These are phyloP conservation scores for Gracilinanus agilis DNA, from an alignment of 2,113 vertebrate species.

Conservation along the genomic window DNA sequence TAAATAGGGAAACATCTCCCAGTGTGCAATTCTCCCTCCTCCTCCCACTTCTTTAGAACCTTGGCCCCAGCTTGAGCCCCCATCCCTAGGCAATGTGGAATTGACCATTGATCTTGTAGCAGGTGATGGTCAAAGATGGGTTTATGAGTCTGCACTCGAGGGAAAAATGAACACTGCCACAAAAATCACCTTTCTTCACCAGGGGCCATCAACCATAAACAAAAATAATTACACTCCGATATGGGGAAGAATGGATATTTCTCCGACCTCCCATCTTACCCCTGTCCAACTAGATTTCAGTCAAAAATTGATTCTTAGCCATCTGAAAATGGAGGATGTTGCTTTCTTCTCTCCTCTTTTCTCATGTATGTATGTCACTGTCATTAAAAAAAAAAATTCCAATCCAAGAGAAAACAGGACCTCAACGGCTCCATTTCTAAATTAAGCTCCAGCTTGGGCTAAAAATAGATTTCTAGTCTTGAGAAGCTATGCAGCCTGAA, in stretches of 20 bases:
- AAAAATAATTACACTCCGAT: not conserved
- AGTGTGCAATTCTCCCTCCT: not conserved
- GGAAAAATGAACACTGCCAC: not conserved
- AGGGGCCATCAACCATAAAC: not conserved
- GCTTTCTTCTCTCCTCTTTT: constrained; percentile 72
- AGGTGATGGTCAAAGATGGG: not conserved
- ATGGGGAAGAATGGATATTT: not conserved
- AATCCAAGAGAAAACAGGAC: constrained; percentile 85
- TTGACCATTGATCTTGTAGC: not conserved
- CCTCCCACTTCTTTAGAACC: not conserved
- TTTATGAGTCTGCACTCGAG: not conserved
- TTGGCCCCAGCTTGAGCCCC: not conserved
- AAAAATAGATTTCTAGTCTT: constrained; percentile 91
- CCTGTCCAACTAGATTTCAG: not conserved
- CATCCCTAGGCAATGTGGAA: not conserved
- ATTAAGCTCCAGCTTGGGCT: constrained; percentile 90
- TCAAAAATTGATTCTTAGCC: not conserved
- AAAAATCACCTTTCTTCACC: not conserved
- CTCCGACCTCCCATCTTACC: not conserved
- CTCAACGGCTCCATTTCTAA: constrained; percentile 91
- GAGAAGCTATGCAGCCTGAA: constrained; percentile 88
- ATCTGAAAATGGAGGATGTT: constrained; percentile 46
- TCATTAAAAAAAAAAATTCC: constrained; percentile 83
- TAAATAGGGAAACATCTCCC: not conserved
- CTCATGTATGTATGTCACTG: constrained; percentile 71